phyloP scores from a whole-genome alignment of 2,797 vertebrate species.

The Gephyroberyx darwinii region DNA sequence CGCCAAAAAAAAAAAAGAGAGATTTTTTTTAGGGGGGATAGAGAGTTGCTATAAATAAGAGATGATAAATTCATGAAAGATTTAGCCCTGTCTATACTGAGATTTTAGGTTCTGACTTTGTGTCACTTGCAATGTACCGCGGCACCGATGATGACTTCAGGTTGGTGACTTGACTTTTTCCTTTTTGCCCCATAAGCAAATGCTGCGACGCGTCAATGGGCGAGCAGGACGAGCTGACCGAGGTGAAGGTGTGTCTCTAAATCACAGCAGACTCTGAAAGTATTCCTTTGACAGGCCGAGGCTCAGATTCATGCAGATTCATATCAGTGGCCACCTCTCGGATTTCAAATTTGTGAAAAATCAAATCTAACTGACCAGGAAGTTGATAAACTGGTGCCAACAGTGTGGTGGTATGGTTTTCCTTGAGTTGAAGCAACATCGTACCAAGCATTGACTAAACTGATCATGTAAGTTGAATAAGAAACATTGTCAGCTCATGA shows the following conservation, averaged over 20 bases:
- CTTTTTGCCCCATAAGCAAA: conserved; percentile 71
- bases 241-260: conserved; percentile 35
- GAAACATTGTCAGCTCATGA: no score
- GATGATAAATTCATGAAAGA: conserved; percentile 81
- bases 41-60: conserved; percentile 81
- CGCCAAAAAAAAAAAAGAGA: conserved; percentile 43
- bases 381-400: not conserved
- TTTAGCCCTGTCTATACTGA: conserved; percentile 77
- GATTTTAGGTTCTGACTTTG: conserved; percentile 76
- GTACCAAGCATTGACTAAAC: no score
- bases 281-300: conserved; percentile 1
- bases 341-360: not conserved
- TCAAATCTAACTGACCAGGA: no score
- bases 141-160: conserved; percentile 71
- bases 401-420: not conserved
- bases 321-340: not conserved
- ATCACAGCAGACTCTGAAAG: conserved; percentile 22
- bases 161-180: conserved; percentile 41
- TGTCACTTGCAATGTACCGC: conserved; percentile 77
- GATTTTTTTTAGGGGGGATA: conserved; percentile 28
- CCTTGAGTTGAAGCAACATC: no score
- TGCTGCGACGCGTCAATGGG: conserved; percentile 42
- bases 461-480: no score
- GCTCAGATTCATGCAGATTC: not conserved
- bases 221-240: conserved; percentile 33